Conservation (phyloP, 2,797 vertebrate species). For the Allobates femoralis region DNA sequence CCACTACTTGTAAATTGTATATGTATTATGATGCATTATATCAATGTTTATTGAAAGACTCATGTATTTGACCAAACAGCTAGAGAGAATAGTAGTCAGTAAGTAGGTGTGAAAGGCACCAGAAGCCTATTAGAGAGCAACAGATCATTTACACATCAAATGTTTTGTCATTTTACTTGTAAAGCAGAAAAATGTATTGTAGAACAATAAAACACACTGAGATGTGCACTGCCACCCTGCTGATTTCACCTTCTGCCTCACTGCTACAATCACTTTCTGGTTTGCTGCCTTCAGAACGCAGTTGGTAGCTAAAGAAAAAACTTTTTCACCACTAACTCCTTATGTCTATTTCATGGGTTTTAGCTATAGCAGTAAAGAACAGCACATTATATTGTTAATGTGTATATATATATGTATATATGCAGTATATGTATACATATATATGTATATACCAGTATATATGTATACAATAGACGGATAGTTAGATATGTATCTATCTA, state of each 20-base stretch:
- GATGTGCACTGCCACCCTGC: background rate
- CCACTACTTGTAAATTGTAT: too few species aligned
- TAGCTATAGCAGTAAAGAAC: background rate
- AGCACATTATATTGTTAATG: background rate
- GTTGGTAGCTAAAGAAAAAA: background rate
- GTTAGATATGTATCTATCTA: too few species aligned
- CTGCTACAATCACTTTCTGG: background rate
- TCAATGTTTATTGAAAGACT: too few species aligned
- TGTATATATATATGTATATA: too few species aligned
- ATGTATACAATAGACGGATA: too few species aligned
- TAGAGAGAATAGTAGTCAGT: too few species aligned
- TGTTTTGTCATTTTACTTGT: conserved; percentile 13
- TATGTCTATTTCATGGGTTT: background rate
- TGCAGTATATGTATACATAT: too few species aligned
- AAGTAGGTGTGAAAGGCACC: background rate
- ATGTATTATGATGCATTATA: too few species aligned
- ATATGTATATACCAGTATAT: too few species aligned
- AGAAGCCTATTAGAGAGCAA: background rate
- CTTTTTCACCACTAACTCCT: background rate
- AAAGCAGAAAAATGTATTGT: background rate
- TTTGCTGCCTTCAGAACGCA: background rate
- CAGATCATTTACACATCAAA: background rate
- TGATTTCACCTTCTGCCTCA: background rate
- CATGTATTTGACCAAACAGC: too few species aligned
- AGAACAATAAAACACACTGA: background rate